These are phyloP conservation scores for Drosophila quadrilineata DNA, from an alignment of 1,140 invertebrate species.

Conservation along the genomic window DNA sequence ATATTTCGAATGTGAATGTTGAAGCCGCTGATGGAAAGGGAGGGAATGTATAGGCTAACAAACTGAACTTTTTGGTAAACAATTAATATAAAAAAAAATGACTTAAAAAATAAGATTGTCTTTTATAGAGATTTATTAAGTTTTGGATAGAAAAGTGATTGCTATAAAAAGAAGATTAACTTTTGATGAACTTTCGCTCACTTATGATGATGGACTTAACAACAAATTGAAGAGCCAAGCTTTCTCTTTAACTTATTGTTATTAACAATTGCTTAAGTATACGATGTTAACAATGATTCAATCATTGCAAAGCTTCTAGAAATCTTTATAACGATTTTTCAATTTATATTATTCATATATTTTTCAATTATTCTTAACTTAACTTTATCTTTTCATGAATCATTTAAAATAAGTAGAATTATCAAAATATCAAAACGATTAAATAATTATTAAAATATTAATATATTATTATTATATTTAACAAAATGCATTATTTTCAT, in stretches of 20 bases:
- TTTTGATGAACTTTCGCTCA: background rate
- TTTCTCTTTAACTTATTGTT: background rate
- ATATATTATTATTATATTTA: no score
- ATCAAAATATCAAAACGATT: no score
- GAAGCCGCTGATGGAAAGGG: conserved; percentile 4
- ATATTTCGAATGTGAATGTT: conserved; percentile 8
- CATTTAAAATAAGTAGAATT: no score
- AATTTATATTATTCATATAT: no score
- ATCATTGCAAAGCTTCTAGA: no score
- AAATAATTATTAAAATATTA: no score
- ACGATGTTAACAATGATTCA: no score
- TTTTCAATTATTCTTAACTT: no score
- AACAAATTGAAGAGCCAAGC: no score
- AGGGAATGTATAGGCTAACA: conserved; percentile 17
- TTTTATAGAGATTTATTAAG: background rate
- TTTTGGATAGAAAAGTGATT: background rate
- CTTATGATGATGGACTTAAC: background rate
- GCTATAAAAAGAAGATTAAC: conserved; percentile 16
- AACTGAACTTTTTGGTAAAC: background rate
- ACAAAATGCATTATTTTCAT: no score
- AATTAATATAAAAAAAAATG: background rate
- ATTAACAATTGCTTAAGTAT: background rate
- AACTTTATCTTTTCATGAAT: no score
- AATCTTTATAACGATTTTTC: no score
- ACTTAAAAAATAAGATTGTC: background rate